phyloP scores from a whole-genome alignment of 2,888 invertebrate species.

The Hydraecia micacea region DNA sequence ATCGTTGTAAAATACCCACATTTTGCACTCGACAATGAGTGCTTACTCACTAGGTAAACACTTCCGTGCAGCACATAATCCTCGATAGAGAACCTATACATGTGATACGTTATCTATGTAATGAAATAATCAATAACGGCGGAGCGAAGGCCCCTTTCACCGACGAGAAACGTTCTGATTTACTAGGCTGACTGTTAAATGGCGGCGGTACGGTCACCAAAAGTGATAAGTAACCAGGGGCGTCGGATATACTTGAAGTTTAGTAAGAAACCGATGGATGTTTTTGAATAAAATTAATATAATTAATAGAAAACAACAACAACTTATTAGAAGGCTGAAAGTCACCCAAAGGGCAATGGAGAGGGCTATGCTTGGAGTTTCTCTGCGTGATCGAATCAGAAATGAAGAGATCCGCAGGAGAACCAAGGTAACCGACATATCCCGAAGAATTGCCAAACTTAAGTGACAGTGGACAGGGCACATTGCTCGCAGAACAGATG shows the following conservation, averaged over 20 bases:
- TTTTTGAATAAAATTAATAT: no score
- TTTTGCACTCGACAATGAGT: constrained; percentile 36
- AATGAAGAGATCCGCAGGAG: no score
- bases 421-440: no score
- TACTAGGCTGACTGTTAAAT: background rate
- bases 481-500: no score
- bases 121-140: constrained; percentile 31
- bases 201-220: background rate
- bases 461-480: no score
- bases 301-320: no score
- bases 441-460: no score
- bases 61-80: constrained; percentile 40
- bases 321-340: no score
- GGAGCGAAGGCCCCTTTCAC: background rate
- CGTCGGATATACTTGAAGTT: background rate
- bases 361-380: no score
- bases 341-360: no score
- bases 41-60: constrained; percentile 50
- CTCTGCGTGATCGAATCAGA: no score
- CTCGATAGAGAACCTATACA: background rate
- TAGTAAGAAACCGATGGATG: no score
- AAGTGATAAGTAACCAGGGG: background rate
- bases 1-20: constrained; percentile 38
- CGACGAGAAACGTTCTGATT: background rate
- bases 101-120: constrained; percentile 36